Percentiles rank a stretch among this genome's conserved stretches.
phyloP scores from a whole-genome alignment of 1,140 invertebrate genomes.

The Diabrotica undecimpunctata region DNA sequence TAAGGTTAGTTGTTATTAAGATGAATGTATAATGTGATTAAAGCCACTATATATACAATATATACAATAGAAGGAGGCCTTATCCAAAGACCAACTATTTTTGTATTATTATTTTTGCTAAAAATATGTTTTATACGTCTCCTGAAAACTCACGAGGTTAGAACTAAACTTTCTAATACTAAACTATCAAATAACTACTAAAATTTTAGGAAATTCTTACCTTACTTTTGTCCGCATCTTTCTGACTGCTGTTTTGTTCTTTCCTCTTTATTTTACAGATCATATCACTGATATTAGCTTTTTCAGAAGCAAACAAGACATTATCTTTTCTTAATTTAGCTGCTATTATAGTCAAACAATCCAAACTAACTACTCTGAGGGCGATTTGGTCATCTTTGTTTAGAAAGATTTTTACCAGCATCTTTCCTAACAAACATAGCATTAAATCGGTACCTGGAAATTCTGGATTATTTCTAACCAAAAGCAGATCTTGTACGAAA shows the following conservation, averaged over 20 bases:
- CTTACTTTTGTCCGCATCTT: conserved; percentile 39
- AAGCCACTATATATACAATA: too few relatives aligned
- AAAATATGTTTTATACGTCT: too few relatives aligned
- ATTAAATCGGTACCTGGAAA: conserved; percentile 98
- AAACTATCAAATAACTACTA: too few relatives aligned
- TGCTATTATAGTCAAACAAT: conserved; percentile 96
- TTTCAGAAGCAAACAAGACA: conserved; percentile 82
- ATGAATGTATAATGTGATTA: too few relatives aligned
- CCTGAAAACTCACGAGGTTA: too few relatives aligned
- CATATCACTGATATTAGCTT: conserved; percentile 88
- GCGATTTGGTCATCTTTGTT: conserved; percentile 95
- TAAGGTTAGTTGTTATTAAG: too few relatives aligned
- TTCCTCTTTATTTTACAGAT: conserved; percentile 83
- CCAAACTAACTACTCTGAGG: conserved; percentile 90
- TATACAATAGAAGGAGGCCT: too few relatives aligned
- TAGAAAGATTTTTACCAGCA: conserved; percentile 90
- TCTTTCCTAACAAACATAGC: conserved; percentile 86
- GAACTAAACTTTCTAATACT: too few relatives aligned
- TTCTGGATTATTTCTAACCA: conserved; percentile 97
- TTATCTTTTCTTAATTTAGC: conserved; percentile 91
- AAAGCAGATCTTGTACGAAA: conserved; percentile 95
- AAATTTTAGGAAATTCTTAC: conserved; percentile 29
- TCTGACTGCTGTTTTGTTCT: conserved; percentile 73
- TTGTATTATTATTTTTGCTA: too few relatives aligned
- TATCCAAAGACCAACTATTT: too few relatives aligned